Conservation (phyloP, 2,113 vertebrate species). For the Antechinus stuartii region DNA sequence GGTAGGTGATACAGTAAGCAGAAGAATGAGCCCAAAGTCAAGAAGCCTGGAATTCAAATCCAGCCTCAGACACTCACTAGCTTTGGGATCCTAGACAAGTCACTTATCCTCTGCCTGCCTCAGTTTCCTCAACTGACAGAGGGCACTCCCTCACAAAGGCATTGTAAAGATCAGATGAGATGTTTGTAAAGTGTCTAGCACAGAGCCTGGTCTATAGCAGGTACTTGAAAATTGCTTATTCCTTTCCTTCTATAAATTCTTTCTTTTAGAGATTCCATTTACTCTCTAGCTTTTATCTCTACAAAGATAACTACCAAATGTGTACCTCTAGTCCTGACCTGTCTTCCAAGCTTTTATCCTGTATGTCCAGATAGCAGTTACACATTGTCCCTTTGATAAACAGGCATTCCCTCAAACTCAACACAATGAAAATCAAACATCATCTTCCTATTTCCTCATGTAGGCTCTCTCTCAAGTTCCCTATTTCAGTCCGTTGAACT, state of each 20-base stretch:
- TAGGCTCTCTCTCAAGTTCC: not conserved
- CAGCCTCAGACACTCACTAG: not conserved
- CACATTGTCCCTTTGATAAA: not conserved
- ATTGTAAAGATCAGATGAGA: not conserved
- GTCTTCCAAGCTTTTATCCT: conserved; percentile 14
- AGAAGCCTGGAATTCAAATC: not conserved
- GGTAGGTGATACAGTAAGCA: not conserved
- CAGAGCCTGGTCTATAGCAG: not conserved
- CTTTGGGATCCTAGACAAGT: not conserved
- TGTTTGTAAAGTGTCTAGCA: too few species aligned
- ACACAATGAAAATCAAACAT: conserved; percentile 34
- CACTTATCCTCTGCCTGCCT: not conserved
- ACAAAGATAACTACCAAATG: not conserved
- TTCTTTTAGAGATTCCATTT: not conserved
- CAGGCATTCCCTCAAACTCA: not conserved
- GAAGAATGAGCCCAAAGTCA: not conserved
- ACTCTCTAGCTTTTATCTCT: conserved; percentile 26
- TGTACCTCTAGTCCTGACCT: not conserved
- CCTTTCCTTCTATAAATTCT: not conserved
- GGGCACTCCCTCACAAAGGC: not conserved
- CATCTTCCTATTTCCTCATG: not conserved
- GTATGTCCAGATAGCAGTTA: conserved; percentile 9
- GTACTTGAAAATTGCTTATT: not conserved
- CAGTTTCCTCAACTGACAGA: not conserved
- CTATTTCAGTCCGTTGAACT: not conserved